Conservation (phyloP, 1,140 invertebrate genomes). For the Sycophila sp. region DNA sequence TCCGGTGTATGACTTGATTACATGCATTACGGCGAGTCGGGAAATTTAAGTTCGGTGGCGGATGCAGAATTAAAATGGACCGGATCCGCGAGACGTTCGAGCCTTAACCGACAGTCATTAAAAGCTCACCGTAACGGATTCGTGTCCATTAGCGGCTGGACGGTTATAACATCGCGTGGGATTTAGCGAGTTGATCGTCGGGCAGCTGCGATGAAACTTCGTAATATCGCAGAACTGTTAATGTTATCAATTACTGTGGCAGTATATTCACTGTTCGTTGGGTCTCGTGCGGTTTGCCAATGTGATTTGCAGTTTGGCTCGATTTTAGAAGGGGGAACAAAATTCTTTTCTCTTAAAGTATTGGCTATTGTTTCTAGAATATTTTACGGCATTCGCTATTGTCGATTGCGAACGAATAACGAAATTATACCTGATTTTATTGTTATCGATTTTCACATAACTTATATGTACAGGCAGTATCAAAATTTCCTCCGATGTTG, state of each 20-base stretch:
- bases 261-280: not conserved
- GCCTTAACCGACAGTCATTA: slow-evolving; percentile 16
- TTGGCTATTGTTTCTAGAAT: not conserved
- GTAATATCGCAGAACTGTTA: slow-evolving; percentile 4
- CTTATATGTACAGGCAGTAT: too few relatives aligned
- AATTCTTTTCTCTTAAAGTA: not conserved
- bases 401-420: too few relatives aligned
- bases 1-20: too few relatives aligned
- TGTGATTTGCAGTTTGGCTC: not conserved
- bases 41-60: too few relatives aligned
- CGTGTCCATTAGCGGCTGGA: slow-evolving; percentile 12
- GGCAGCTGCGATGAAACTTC: not conserved
- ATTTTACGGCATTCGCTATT: not conserved
- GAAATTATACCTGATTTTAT: too few relatives aligned
- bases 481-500: too few relatives aligned
- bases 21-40: too few relatives aligned
- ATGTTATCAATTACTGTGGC: not conserved
- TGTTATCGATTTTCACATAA: too few relatives aligned
- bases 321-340: not conserved
- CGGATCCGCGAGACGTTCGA: not conserved
- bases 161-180: not conserved
- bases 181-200: not conserved
- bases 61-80: slow-evolving; percentile 7
- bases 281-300: not conserved
- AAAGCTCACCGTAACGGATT: slow-evolving; percentile 14